Evolutionary conservation across 2,797 vertebrate species (phyloP).

Genomic region (Oryzias dopingdopingensis): DNA sequence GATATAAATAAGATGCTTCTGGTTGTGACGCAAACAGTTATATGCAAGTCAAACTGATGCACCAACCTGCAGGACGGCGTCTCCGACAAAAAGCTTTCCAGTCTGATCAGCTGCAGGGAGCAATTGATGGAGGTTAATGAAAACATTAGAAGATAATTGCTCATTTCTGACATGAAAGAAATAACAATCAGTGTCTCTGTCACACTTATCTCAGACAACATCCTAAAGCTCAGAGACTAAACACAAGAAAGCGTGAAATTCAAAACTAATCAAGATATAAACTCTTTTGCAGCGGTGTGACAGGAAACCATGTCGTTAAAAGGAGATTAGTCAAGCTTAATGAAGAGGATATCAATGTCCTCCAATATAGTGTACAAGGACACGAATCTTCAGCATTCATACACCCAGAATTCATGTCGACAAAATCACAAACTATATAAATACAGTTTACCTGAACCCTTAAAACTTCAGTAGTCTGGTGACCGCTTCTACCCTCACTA

Average conservation of each 20-base stretch:
- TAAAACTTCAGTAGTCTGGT: too few species aligned
- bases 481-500: neutral
- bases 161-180: constrained; percentile 69
- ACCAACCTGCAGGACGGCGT: constrained; percentile 92
- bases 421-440: constrained; percentile 14
- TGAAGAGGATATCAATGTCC: constrained; percentile 22
- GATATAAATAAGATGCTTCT: constrained; percentile 25
- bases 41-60: constrained; percentile 27
- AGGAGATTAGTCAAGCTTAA: constrained; percentile 27
- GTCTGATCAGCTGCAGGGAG: constrained; percentile 86
- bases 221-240: constrained; percentile 44
- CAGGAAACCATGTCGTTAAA: constrained; percentile 47
- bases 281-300: constrained; percentile 47
- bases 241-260: constrained; percentile 59
- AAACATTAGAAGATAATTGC: constrained; percentile 71
- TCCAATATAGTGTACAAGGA: constrained; percentile 5
- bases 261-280: constrained; percentile 60
- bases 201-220: constrained; percentile 52
- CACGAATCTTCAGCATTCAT: constrained; percentile 12
- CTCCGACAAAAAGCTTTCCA: constrained; percentile 91
- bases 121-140: constrained; percentile 74
- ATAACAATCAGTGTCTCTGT: constrained; percentile 62
- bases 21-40: constrained; percentile 38
- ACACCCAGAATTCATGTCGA: constrained; percentile 17
- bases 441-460: constrained; percentile 12